These are phyloP conservation scores for Bombus waltoni DNA, from an alignment of 1,140 invertebrate genomes.

Conservation along the genomic window DNA sequence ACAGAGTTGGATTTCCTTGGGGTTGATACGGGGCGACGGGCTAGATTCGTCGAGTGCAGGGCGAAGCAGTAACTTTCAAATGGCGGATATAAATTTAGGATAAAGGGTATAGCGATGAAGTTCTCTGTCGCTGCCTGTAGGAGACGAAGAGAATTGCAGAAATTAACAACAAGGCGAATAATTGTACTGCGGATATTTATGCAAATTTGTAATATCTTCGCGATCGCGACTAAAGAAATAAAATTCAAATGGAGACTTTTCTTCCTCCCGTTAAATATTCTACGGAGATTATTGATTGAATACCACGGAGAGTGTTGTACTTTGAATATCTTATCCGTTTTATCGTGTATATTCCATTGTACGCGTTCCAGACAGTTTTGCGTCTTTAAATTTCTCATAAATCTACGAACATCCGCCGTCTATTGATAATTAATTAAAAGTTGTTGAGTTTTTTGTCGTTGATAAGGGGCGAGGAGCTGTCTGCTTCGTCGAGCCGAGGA, in stretches of 20 bases:
- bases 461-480: background rate
- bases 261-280: background rate
- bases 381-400: background rate
- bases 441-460: background rate
- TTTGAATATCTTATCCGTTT: background rate
- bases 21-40: background rate
- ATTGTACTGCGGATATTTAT: background rate
- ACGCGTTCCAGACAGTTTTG: background rate
- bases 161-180: background rate
- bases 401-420: background rate
- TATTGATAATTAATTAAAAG: background rate
- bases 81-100: background rate
- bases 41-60: background rate
- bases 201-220: background rate
- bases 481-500: background rate
- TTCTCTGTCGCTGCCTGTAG: background rate
- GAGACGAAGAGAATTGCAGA: no score
- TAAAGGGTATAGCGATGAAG: background rate
- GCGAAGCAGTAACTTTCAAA: conserved; percentile 25
- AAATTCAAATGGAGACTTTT: background rate
- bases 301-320: background rate
- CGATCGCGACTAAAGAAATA: background rate
- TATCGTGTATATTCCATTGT: no score
- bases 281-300: no score
- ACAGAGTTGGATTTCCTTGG: background rate